A percentile compares a stretch with the other conserved stretches of the same genome.
Evolutionary conservation across 2,113 vertebrate genomes (phyloP).

Genomic region (Pithys albifrons): DNA sequence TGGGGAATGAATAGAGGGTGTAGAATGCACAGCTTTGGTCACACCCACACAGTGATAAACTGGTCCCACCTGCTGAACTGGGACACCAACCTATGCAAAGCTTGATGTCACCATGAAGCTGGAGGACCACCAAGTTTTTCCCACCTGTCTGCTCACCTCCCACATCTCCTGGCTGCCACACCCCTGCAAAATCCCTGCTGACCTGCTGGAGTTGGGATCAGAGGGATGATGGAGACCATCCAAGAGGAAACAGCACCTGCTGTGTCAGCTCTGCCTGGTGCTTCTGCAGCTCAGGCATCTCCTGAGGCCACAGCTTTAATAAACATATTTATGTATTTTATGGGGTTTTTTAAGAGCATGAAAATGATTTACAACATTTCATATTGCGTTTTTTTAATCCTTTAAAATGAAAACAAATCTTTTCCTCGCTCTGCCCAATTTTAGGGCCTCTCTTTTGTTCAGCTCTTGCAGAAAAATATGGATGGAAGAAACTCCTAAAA

Average conservation of each 20-base stretch:
- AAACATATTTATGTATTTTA: background rate
- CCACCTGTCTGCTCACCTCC: background rate
- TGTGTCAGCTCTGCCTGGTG: background rate
- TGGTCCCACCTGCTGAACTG: too few species aligned
- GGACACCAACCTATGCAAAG: background rate
- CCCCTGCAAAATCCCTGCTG: rapidly evolving
- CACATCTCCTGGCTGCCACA: background rate
- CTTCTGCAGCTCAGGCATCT: background rate
- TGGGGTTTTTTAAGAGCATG: background rate
- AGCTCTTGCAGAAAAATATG: background rate
- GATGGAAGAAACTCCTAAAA: slow-evolving; percentile 44
- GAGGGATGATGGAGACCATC: background rate
- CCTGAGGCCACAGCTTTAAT: slow-evolving; percentile 10
- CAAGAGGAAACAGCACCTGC: rapidly evolving
- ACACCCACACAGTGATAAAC: too few species aligned
- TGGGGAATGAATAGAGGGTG: too few species aligned
- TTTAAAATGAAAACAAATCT: slow-evolving; percentile 34
- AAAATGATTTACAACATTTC: slow-evolving; percentile 40
- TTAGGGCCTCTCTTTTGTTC: background rate
- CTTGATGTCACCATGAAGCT: background rate
- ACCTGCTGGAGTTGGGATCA: background rate
- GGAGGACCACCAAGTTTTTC: background rate
- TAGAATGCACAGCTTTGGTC: too few species aligned
- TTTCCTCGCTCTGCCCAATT: background rate
- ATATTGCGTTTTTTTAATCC: background rate